Evolutionary conservation across 2,797 vertebrate species (phyloP), one percentile per base, ranked within the genome.

Genomic region (Enteromius fasciolatus): DNA sequence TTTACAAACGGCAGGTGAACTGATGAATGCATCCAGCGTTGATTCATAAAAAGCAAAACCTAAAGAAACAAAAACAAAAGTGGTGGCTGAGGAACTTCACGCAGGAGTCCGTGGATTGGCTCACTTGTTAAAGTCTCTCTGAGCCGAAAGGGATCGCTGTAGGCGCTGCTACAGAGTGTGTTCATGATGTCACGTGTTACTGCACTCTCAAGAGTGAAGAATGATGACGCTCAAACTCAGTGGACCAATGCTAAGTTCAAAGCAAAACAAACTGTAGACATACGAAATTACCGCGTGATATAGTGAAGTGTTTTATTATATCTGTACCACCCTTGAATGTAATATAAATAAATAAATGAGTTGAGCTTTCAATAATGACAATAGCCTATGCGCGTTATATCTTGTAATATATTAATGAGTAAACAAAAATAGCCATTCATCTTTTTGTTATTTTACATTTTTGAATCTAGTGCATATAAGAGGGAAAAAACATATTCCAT

Each of bases 61-160:
- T 10, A 39, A 25, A 64, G 2, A 46, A 59, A 59, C 11, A 46
- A 36, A 23, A 39, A 25, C 4, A 73, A 20, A 66, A 79, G 33
- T 41, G n/a, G 39, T 72, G 25, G 20, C 67, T 15, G 54, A 31
- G 25, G 54, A 59, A n/a, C 23, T 80, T 54, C 4, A 67, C 36
- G 64, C 69, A 39, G 5, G 41, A 66, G 23, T 76, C n/a, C 20
- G 11, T 54, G 23, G 41, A 57, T 36, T 39, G 74, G 14, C 81
- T 57, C 76, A 73, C 68, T 87, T 89, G 93, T 93, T 94, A 89
- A 94, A 88, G 88, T 94, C 93, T 90, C 67, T 87, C 87, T 92
- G 90, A 93, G 88, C 94, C 94, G 94, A 95, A 94, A 95, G 94
- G 93, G 94, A 94, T 95, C 94, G 94, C 94, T 95, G 93, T 93